Conservation (phyloP, 2,888 invertebrate genomes). For the Meliscaeva auricollis region DNA sequence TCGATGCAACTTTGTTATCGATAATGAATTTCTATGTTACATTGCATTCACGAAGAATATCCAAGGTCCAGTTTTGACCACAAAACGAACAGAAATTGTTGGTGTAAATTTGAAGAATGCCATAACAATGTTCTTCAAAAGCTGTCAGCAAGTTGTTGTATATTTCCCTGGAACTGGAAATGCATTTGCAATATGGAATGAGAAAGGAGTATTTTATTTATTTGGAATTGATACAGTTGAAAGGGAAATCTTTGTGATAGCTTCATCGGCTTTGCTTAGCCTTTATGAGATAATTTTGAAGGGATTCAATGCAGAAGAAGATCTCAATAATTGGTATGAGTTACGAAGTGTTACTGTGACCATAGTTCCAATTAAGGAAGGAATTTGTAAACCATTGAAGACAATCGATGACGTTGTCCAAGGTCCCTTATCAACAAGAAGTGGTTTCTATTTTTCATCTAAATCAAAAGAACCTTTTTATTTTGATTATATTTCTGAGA, state of each 20-base stretch:
- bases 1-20: conserved; percentile 67
- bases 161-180: conserved; percentile 36
- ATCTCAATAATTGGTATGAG: conserved; percentile 68
- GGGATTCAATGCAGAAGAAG: conserved; percentile 30
- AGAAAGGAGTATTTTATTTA: conserved; percentile 66
- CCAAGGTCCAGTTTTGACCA: conserved; percentile 66
- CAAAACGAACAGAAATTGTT: conserved; percentile 55
- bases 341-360: conserved; percentile 51
- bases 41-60: conserved; percentile 57
- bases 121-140: conserved; percentile 47
- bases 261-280: background rate
- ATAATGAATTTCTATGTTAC: conserved; percentile 70
- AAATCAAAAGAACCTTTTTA: conserved; percentile 28
- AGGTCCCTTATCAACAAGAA: conserved; percentile 5
- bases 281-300: conserved; percentile 22
- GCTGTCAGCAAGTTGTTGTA: conserved; percentile 58
- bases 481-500: conserved; percentile 38
- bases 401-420: background rate
- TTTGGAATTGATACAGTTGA: conserved; percentile 49
- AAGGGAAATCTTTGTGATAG: conserved; percentile 39
- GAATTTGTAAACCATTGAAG: conserved; percentile 46
- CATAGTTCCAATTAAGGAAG: conserved; percentile 59
- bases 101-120: conserved; percentile 58
- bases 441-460: background rate
- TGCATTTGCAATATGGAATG: conserved; percentile 74